Evolutionary conservation across 2,797 vertebrate genomes (phyloP).

Genomic region (Sternarchorhynchus goeldii): DNA sequence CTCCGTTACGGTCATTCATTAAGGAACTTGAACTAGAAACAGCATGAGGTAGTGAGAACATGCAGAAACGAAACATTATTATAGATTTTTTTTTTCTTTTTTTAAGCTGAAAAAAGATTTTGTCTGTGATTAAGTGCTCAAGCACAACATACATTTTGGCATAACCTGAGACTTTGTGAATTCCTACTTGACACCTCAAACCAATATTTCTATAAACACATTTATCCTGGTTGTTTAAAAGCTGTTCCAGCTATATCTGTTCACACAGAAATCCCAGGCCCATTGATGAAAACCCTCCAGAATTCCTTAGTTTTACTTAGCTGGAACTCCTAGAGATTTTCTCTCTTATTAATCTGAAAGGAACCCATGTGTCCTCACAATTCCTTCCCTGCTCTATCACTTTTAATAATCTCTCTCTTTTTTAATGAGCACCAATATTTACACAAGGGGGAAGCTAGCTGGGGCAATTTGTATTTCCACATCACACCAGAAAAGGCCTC

Average conservation of each 20-base stretch:
- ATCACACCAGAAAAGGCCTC: conserved; percentile 65
- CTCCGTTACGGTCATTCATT: too few species aligned
- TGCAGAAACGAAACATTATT: too few species aligned
- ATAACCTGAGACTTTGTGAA: conserved; percentile 25
- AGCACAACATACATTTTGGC: conserved; percentile 15
- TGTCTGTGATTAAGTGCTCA: conserved; percentile 3
- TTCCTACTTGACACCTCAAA: conserved; percentile 4
- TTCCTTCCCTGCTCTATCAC: conserved; percentile 71
- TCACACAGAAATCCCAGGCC: conserved; percentile 12
- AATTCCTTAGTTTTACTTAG: conserved; percentile 36
- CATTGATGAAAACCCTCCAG: conserved; percentile 28
- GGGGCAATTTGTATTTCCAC: conserved; percentile 79
- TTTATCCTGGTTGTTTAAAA: conserved; percentile 37
- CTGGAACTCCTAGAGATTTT: conserved; percentile 26
- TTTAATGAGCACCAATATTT: conserved; percentile 80
- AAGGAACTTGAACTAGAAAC: too few species aligned
- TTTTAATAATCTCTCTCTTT: conserved; percentile 75
- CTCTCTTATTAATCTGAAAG: conserved; percentile 67
- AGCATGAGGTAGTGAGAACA: too few species aligned
- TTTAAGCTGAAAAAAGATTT: neutral
- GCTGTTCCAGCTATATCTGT: conserved; percentile 11
- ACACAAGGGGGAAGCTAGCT: conserved; percentile 71
- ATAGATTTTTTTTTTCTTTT: neutral
- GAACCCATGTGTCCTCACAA: conserved; percentile 69
- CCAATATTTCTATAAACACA: conserved; percentile 16